phyloP scores from a whole-genome alignment of 2,113 vertebrate species.

The Corydoras maculifer region DNA sequence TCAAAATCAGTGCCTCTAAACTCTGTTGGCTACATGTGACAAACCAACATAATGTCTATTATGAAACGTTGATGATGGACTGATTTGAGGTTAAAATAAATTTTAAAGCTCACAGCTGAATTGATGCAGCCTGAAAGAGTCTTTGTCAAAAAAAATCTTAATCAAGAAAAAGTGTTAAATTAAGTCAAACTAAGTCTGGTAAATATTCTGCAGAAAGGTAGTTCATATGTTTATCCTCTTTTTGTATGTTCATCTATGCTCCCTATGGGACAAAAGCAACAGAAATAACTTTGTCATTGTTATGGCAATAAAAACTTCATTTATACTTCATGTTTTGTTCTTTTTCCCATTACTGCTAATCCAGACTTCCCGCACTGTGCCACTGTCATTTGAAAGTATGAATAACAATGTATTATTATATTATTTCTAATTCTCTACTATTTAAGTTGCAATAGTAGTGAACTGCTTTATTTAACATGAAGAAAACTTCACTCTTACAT shows the following conservation, averaged over 20 bases:
- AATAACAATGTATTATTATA: background rate
- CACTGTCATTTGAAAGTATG: conserved; percentile 1
- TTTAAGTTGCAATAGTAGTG: conserved; percentile 20
- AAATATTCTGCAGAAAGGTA: background rate
- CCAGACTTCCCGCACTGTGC: background rate
- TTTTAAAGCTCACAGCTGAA: background rate
- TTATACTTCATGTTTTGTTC: too few species aligned
- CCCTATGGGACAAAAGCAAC: background rate
- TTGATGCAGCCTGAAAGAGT: background rate
- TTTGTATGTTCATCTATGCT: background rate
- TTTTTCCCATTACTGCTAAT: background rate
- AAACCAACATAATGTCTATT: conserved; percentile 1
- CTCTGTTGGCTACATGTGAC: background rate
- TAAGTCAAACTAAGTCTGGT: background rate
- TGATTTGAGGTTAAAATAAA: background rate
- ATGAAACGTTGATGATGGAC: background rate
- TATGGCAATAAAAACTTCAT: too few species aligned
- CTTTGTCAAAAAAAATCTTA: background rate
- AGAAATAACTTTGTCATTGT: background rate
- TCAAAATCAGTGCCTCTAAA: background rate
- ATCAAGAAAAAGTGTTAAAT: background rate
- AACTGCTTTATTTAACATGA: conserved; percentile 2
- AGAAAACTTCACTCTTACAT: conserved; percentile 17
- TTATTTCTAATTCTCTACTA: background rate
- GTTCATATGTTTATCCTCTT: conserved; percentile 1